Evolutionary conservation across 2,797 vertebrate genomes (phyloP).

Genomic region (Bradypodion ventrale): DNA sequence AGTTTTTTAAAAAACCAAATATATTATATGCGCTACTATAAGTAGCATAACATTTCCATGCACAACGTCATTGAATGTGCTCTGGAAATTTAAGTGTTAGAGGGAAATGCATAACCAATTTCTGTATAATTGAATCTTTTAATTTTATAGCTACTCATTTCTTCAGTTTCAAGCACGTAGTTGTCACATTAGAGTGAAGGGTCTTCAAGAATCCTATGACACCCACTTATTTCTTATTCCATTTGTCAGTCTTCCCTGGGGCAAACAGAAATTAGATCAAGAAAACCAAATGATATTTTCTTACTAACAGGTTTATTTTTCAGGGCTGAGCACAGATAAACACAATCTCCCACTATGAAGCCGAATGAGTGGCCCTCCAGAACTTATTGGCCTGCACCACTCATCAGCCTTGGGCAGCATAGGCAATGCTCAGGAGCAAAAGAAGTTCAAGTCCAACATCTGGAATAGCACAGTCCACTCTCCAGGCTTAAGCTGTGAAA

Average conservation of each 20-base stretch:
- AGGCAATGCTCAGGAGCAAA: neutral
- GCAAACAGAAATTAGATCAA: neutral
- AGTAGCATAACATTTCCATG: constrained; percentile 65
- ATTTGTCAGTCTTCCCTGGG: neutral
- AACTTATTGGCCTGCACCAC: neutral
- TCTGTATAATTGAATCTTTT: neutral
- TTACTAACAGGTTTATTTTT: neutral
- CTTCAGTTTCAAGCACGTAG: neutral
- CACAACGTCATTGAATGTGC: constrained; percentile 28
- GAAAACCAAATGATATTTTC: neutral
- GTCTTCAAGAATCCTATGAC: neutral
- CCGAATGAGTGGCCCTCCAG: neutral
- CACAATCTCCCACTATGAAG: too few relatives aligned
- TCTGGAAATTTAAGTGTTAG: constrained; percentile 41
- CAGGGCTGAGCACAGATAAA: neutral
- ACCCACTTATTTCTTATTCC: neutral
- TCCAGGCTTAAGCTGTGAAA: neutral
- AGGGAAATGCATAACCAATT: constrained; percentile 37
- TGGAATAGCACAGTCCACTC: neutral
- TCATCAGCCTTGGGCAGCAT: neutral
- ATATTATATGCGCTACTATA: constrained; percentile 54
- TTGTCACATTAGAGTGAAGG: too few relatives aligned
- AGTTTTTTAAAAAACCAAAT: constrained; percentile 34
- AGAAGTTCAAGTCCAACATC: neutral
- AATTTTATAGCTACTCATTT: neutral